Conservation (phyloP, 2,888 invertebrate species). For the Patella pellucida region DNA sequence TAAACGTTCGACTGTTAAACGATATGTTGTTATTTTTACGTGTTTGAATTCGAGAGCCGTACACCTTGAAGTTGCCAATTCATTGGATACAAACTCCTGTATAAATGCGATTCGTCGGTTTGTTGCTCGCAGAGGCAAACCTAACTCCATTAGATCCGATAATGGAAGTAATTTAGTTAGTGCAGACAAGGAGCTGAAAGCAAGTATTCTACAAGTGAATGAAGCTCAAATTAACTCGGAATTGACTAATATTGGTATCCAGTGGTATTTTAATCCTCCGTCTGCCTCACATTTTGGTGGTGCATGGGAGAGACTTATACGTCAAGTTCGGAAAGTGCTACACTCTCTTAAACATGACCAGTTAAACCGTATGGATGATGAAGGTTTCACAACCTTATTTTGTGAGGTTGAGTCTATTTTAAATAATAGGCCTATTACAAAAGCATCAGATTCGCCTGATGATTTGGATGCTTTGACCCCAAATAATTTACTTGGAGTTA, state of each 20-base stretch:
- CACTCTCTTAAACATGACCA: constrained; percentile 25
- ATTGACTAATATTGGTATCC: constrained; percentile 25
- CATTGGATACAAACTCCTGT: constrained; percentile 23
- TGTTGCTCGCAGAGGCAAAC: constrained; percentile 26
- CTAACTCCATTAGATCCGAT: constrained; percentile 21
- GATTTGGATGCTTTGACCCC: constrained; percentile 34
- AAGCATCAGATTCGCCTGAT: constrained; percentile 17
- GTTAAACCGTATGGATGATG: constrained; percentile 28
- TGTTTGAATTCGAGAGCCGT: constrained; percentile 29
- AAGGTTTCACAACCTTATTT: constrained; percentile 31
- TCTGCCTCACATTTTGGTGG: constrained; percentile 34
- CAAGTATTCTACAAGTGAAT: constrained; percentile 29
- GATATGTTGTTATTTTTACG: constrained; percentile 37
- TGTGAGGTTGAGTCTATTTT: constrained; percentile 36
- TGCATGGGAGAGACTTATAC: constrained; percentile 38
- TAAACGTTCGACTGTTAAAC: constrained; percentile 24
- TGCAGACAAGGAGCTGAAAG: constrained; percentile 30
- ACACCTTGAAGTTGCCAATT: constrained; percentile 30
- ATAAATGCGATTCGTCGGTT: constrained; percentile 32
- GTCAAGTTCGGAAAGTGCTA: constrained; percentile 28
- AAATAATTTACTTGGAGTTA: constrained; percentile 31
- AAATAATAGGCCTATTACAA: constrained; percentile 33
- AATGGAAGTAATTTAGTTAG: constrained; percentile 37
- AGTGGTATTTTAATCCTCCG: constrained; percentile 40
- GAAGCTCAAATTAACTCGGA: constrained; percentile 20